A percentile compares a stretch with the other conserved stretches of the same genome.
phyloP scores from a whole-genome alignment of 2,888 invertebrate species.

The Neoitamus cyanurus region DNA sequence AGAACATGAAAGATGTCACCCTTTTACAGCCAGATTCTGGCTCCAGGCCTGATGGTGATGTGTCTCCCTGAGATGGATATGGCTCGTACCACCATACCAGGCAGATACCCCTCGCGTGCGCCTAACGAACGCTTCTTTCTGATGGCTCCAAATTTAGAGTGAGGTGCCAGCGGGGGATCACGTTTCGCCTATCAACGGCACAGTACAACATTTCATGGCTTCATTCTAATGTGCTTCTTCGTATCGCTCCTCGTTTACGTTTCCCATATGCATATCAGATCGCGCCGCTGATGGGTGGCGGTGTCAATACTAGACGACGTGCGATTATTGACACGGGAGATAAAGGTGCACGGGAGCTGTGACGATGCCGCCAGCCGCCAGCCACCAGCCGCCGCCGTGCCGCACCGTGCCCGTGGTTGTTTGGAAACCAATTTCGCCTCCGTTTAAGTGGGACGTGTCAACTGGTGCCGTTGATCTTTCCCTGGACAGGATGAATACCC shows the following conservation, averaged over 20 bases:
- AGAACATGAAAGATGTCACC: conserved; percentile 5
- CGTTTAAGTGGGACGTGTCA: neutral
- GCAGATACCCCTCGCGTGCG: no score
- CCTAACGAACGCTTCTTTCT: neutral
- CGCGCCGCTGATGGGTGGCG: neutral
- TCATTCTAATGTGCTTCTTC: neutral
- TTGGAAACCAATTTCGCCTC: neutral
- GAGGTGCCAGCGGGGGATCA: neutral
- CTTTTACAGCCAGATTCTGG: neutral
- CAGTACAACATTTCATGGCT: neutral
- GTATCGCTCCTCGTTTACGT: neutral
- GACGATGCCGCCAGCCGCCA: no score
- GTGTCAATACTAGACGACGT: neutral
- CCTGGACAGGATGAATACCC: neutral
- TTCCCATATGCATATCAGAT: neutral
- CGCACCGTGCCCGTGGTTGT: neutral
- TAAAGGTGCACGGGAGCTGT: neutral
- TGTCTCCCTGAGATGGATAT: neutral
- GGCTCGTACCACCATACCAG: neutral
- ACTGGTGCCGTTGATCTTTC: neutral
- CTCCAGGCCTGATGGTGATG: neutral
- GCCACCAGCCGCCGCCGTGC: neutral
- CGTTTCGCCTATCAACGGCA: neutral
- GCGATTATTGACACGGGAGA: neutral
- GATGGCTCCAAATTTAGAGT: neutral